phyloP scores from a whole-genome alignment of 2,113 vertebrate species.

The Panurus biarmicus region DNA sequence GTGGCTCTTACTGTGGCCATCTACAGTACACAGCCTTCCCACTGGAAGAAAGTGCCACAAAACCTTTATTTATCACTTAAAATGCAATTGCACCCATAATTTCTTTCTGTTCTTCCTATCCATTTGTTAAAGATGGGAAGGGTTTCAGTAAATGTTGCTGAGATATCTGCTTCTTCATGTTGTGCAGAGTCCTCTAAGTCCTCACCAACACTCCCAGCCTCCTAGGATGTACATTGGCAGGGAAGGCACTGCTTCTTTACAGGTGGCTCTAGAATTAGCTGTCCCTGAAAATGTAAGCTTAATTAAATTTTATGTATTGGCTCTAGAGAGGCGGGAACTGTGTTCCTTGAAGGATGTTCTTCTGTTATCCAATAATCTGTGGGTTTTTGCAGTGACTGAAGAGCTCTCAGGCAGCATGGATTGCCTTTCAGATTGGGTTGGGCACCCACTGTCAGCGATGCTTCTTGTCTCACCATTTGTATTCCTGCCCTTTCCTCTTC shows the following conservation, averaged over 20 bases:
- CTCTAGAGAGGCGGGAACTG: not conserved
- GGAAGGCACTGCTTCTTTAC: not conserved
- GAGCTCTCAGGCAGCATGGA: not conserved
- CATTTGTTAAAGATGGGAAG: not conserved
- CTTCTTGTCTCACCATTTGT: not conserved
- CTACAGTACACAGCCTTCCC: not conserved
- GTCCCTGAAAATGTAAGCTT: not conserved
- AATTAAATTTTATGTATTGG: not conserved
- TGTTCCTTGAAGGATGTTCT: not conserved
- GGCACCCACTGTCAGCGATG: rapidly evolving
- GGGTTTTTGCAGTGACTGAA: not conserved
- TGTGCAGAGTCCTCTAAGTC: not conserved
- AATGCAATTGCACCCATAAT: too few relatives aligned
- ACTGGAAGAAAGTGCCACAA: not conserved
- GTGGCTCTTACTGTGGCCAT: not conserved
- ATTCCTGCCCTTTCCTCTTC: not conserved
- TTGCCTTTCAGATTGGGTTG: not conserved
- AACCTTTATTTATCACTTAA: not conserved
- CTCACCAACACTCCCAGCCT: not conserved
- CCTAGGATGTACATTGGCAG: not conserved
- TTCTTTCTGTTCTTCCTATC: not conserved
- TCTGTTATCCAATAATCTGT: not conserved
- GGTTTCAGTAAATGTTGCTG: not conserved
- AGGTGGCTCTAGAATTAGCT: not conserved
- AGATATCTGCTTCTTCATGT: rapidly evolving